Evolutionary conservation across 2,113 vertebrate species (phyloP).

Genomic region (Xenopus laevis): DNA sequence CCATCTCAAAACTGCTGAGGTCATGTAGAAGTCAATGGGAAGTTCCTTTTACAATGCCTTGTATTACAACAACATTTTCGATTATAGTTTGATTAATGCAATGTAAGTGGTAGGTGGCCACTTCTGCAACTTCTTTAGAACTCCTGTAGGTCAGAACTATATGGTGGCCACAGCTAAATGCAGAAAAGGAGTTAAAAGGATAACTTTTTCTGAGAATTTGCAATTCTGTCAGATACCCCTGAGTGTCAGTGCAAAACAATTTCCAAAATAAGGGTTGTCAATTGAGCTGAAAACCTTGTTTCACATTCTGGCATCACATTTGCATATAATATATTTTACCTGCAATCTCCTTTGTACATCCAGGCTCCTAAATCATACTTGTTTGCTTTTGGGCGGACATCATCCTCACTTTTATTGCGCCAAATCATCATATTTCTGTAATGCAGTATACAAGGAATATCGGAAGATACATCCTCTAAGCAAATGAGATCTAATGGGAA

Average conservation of each 20-base stretch:
- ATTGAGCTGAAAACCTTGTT: conserved; percentile 1
- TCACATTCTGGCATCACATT: background rate
- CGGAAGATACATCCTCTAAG: conserved; percentile 7
- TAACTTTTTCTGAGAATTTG: too few relatives aligned
- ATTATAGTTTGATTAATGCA: too few relatives aligned
- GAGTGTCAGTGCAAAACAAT: background rate
- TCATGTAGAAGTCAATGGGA: too few relatives aligned
- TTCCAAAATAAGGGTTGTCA: conserved; percentile 20
- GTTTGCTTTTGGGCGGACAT: background rate
- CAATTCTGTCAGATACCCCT: too few relatives aligned
- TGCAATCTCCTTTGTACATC: background rate
- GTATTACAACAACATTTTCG: too few relatives aligned
- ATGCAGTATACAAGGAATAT: background rate
- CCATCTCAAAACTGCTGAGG: too few relatives aligned
- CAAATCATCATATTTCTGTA: background rate
- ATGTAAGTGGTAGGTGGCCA: too few relatives aligned
- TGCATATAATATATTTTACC: conserved; percentile 21
- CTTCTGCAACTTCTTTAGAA: too few relatives aligned
- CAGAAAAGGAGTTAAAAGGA: too few relatives aligned
- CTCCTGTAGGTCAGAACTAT: too few relatives aligned
- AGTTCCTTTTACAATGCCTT: too few relatives aligned
- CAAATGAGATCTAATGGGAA: conserved; percentile 22
- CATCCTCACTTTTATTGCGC: background rate
- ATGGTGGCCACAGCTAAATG: too few relatives aligned
- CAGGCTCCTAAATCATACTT: background rate